A percentile compares a stretch with the other conserved stretches of the same genome.
These are phyloP conservation scores for Suricata suricatta DNA, from an alignment of 2,113 vertebrate genomes.

Conservation along the genomic window DNA sequence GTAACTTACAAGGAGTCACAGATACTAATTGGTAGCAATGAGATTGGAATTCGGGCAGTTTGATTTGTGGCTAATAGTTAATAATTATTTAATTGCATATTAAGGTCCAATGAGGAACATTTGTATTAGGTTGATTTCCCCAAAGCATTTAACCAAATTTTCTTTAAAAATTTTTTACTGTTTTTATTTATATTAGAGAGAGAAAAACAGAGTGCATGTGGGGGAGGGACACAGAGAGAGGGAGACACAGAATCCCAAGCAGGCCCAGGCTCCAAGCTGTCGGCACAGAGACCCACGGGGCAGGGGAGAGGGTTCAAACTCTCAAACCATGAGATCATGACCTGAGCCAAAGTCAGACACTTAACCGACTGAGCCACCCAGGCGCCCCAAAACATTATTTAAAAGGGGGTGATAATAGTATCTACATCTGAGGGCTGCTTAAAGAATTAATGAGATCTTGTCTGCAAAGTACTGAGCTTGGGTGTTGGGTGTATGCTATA, in stretches of 20 bases:
- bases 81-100: not conserved
- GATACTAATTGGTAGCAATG: not conserved
- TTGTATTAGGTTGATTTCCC: not conserved
- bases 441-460: constrained; percentile 17
- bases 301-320: too few species aligned
- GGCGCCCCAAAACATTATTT: too few species aligned
- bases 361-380: too few species aligned
- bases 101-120: not conserved
- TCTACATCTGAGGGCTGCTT: not conserved
- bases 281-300: too few species aligned
- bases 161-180: not conserved
- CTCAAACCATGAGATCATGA: too few species aligned
- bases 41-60: not conserved
- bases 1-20: not conserved
- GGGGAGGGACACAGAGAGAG: too few species aligned
- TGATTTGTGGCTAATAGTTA: not conserved
- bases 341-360: too few species aligned
- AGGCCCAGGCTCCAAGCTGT: too few species aligned
- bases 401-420: not conserved
- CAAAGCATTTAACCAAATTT: not conserved
- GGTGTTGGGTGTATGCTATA: not conserved
- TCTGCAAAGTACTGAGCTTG: not conserved
- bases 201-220: too few species aligned
- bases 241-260: too few species aligned
- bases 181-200: too few species aligned